Base-by-base conservation (phyloP, 2,888 invertebrate species). In the Helicoverpa assulta region DNA sequence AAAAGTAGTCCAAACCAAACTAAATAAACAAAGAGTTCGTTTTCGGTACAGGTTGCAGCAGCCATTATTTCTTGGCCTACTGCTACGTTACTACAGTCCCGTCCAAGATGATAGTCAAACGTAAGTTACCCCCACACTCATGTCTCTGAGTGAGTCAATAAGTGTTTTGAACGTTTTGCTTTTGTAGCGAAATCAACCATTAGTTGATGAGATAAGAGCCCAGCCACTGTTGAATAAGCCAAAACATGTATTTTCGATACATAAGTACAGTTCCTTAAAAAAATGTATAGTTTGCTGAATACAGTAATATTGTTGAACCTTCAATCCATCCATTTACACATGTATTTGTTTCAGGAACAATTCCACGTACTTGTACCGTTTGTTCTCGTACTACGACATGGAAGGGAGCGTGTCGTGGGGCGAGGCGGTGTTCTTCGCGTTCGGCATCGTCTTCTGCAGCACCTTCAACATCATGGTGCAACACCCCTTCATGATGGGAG, bases 401-500 rank as follows among this genome's bases (percentile, higher is more conserved):
- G 94, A 93, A 12, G 96, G 96, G 76, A 94, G 89, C 0, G 90
- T 96, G 19, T 92, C 95, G 1, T 95, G 96, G 90, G 90, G 96
- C 8, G 96, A 97, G 67, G 97, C 98, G 0, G 97, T 97, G 81
- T 92, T 97, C 73, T 97, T 97, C 88, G 97, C 97, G 0, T 94
- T 96, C 14, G 96, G 97, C 7, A 96, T 98, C 69, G 96, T 97
- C 37, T 91, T 96, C 51, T 97, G 97, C 83, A 97, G 97, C 72
- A 94, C 96, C 12, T 82, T 96, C 14, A 96, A 97, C 76, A 96
- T 97, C 18, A 94, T 98, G 81, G 94, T 97, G 16, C 96, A 97
- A 80, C 98, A 97, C 88, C 97, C 97, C 58, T 96, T 97, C 77
- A 96, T 97, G 86, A 97, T 97, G 93, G 96, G 95, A 6, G 97